These are phyloP conservation scores for Steatocranus sp. DNA, from an alignment of 2,797 vertebrate genomes.

Conservation along the genomic window DNA sequence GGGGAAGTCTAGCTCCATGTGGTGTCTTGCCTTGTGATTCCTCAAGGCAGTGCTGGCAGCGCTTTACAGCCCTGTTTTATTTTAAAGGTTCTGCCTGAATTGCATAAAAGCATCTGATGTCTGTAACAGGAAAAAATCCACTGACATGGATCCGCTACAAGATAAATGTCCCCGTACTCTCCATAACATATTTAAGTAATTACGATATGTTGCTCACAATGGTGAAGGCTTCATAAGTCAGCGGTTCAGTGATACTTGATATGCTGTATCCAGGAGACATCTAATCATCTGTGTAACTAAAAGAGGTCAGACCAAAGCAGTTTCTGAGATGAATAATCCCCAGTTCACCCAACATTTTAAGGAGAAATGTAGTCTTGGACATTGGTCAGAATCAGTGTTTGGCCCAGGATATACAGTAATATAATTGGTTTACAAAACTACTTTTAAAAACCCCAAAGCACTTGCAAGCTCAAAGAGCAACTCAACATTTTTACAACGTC, in stretches of 20 bases:
- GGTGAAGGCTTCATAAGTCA: background rate
- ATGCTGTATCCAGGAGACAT: background rate
- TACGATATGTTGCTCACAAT: background rate
- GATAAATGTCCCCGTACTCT: background rate
- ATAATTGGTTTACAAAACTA: background rate
- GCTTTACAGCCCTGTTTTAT: background rate
- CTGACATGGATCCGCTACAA: background rate
- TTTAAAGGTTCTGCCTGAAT: background rate
- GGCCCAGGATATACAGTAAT: background rate
- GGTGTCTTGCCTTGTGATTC: slow-evolving; percentile 33
- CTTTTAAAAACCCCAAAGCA: background rate
- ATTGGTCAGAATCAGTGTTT: background rate
- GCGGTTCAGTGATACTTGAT: background rate
- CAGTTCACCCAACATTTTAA: background rate
- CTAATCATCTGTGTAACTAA: background rate
- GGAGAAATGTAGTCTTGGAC: background rate
- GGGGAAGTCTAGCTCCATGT: slow-evolving; percentile 28
- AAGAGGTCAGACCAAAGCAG: background rate
- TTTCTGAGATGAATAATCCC: background rate
- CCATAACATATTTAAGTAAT: background rate
- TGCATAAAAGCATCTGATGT: background rate
- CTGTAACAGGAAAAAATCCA: background rate
- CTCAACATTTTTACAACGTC: background rate
- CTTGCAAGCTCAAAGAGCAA: background rate
- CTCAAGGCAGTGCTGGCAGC: background rate